Evolutionary conservation across 1,140 invertebrate species (phyloP).

Genomic region (Heliconius eleuchia): DNA sequence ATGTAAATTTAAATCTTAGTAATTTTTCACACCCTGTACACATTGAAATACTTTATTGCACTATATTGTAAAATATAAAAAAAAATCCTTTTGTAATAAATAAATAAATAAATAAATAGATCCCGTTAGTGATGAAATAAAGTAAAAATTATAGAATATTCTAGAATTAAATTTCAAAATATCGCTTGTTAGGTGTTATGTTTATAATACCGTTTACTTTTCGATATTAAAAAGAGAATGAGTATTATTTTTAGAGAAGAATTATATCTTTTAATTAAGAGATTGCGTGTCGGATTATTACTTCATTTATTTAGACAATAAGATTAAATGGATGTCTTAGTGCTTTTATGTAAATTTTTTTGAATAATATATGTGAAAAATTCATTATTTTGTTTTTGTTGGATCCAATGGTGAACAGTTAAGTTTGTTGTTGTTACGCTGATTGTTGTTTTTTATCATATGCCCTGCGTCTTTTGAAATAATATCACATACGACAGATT

Average conservation of each 20-base stretch:
- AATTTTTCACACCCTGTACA: conserved; percentile 67
- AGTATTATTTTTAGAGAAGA: conserved; percentile 81
- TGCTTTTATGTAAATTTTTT: conserved; percentile 82
- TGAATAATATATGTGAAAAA: conserved; percentile 82
- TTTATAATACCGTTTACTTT: conserved; percentile 77
- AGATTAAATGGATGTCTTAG: conserved; percentile 82
- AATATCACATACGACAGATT: no score
- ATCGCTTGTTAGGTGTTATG: conserved; percentile 77
- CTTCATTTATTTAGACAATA: conserved; percentile 81
- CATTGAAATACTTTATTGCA: conserved; percentile 72
- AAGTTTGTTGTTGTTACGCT: neutral
- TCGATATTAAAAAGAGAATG: conserved; percentile 70
- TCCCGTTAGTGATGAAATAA: conserved; percentile 56
- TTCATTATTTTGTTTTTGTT: conserved; percentile 46
- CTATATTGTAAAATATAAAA: conserved; percentile 59
- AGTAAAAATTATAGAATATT: conserved; percentile 61
- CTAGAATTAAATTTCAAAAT: conserved; percentile 63
- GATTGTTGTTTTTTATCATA: no score
- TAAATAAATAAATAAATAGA: conserved; percentile 64
- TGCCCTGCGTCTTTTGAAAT: no score
- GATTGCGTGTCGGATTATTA: conserved; percentile 78
- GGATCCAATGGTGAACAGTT: neutral
- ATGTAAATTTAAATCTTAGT: conserved; percentile 38
- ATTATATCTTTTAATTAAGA: conserved; percentile 79
- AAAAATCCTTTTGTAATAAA: conserved; percentile 63